Evolutionary conservation across 2,888 invertebrate genomes (phyloP), one percentile per base, ranked within the genome.

Genomic region (Nomada ruficornis): DNA sequence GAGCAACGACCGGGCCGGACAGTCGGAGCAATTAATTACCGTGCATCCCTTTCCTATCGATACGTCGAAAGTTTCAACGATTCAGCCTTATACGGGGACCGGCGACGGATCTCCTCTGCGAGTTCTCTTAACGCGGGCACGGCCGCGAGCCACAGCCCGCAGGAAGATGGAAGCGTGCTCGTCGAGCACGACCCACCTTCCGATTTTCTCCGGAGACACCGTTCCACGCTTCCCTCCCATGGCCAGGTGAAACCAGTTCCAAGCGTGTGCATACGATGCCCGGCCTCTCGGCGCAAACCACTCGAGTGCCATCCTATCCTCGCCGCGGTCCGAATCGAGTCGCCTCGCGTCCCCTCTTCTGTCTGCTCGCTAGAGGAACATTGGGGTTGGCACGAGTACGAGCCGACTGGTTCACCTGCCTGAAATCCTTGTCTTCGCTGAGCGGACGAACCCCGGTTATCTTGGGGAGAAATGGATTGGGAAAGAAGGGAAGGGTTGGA

Each of bases 161-260:
- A 57, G 55, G 63, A 80, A 81, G 74, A 83, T 79, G 62, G 77
- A 79, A 85, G 78, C 71, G 65, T 54, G 78, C 83, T 67, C 65
- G 55, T 26, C 44, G 63, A 52, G 67, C 77, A 60, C 83, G 81
- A 78, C 64, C 85, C 74, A 71, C 86, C 87, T 88, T 87, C 84
- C 86, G 82, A 84, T 87, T 88, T 86, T 87, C 88, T 88, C 84
- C 88, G 80, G 82, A 84, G 84, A 77, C 79, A 82, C 77, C 78
- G 77, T 85, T 75, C 68, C 86, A 52, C 71, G 73, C 57, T 71
- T 36, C 29, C 29, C 52, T 74, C 62, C 78, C 77, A 77, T 60
- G 64, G 23, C 57, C 71, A 79, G 71, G 59, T 80, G 15, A 86
- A 87, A 87, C 87, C 84, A 87, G 87, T 87, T 87, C 84, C 82